Evolutionary conservation across 2,113 vertebrate species (phyloP).

Genomic region (Canis aureus): DNA sequence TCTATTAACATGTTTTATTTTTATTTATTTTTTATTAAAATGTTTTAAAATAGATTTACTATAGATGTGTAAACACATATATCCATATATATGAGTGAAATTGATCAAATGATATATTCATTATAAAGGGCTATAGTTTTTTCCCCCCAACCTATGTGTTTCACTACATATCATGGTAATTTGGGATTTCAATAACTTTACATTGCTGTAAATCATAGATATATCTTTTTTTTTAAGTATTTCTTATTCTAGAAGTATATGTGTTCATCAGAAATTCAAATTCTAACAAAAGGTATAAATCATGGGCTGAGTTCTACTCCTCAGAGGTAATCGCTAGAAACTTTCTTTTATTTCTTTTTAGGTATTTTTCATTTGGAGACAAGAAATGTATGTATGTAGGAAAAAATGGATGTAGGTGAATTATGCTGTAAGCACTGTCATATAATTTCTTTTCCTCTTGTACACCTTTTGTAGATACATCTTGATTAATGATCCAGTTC

Average conservation of each 20-base stretch:
- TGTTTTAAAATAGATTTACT: slow-evolving; percentile 9
- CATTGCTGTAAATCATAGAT: background rate
- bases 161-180: background rate
- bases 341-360: background rate
- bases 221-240: background rate
- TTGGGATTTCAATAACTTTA: background rate
- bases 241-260: background rate
- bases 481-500: background rate
- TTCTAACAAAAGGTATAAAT: background rate
- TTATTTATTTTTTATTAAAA: background rate
- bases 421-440: background rate
- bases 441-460: background rate
- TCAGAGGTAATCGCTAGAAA: background rate
- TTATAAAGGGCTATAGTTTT: background rate
- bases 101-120: background rate
- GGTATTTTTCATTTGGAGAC: background rate
- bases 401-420: background rate
- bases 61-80: background rate
- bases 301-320: background rate
- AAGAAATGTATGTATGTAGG: background rate
- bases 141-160: background rate
- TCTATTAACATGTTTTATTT: slow-evolving; percentile 1
- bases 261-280: background rate
- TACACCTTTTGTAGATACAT: background rate
- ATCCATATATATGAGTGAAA: background rate